Evolutionary conservation across 1,140 invertebrate species (phyloP).

Genomic region (Trichonephila clavipes): DNA sequence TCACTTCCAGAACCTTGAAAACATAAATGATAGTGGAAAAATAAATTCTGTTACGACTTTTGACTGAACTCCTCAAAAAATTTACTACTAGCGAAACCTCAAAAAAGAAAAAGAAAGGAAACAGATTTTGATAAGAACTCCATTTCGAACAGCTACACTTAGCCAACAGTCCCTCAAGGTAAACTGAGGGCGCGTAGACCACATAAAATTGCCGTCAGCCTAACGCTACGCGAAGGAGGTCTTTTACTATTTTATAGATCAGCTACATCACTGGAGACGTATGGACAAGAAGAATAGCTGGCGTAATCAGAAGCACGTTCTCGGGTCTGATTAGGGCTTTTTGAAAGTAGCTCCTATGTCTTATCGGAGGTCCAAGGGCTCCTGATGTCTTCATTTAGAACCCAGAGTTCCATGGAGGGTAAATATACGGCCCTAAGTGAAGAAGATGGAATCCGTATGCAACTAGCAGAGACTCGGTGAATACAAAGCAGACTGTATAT

Average conservation of each 20-base stretch:
- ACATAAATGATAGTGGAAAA: constrained; percentile 41
- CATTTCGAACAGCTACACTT: constrained; percentile 30
- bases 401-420: constrained; percentile 9
- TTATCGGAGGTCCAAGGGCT: constrained; percentile 61
- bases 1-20: constrained; percentile 45
- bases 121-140: constrained; percentile 53
- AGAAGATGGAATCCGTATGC: constrained; percentile 5
- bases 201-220: constrained; percentile 41
- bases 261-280: constrained; percentile 23
- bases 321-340: constrained; percentile 58
- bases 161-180: constrained; percentile 22
- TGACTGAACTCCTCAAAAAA: constrained; percentile 26
- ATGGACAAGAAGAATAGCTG: constrained; percentile 23
- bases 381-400: constrained; percentile 67
- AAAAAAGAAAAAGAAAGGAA: background rate
- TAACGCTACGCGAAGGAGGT: constrained; percentile 15
- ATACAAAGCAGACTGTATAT: constrained; percentile 66
- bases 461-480: background rate
- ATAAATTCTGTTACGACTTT: constrained; percentile 38
- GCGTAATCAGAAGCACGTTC: constrained; percentile 67
- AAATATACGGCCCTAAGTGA: constrained; percentile 44
- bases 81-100: background rate
- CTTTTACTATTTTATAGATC: constrained; percentile 55
- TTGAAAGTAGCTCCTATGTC: constrained; percentile 36
- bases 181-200: background rate